Evolutionary conservation across 2,888 invertebrate genomes (phyloP).

Genomic region (Tinea pellionella): DNA sequence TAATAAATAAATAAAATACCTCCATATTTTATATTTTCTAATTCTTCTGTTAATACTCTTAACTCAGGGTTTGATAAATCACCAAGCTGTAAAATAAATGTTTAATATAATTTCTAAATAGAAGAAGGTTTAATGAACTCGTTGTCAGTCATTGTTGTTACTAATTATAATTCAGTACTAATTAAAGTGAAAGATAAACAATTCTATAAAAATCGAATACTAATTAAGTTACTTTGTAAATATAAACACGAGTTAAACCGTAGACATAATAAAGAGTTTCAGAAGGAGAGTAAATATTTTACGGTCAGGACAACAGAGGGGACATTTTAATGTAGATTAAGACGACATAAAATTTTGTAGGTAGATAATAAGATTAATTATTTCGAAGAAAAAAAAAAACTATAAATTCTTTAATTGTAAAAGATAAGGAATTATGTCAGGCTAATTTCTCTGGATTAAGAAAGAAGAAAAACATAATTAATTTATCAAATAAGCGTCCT

Average conservation of each 20-base stretch:
- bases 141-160: no score
- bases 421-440: no score
- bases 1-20: conserved; percentile 67
- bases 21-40: conserved; percentile 92
- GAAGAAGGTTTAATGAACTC: background rate
- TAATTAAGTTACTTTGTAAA: background rate
- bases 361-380: background rate
- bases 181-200: background rate
- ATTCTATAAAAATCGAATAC: background rate
- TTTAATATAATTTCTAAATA: background rate
- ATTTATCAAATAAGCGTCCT: no score
- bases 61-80: conserved; percentile 92
- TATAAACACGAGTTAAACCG: background rate
- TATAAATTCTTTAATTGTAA: no score
- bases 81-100: conserved; percentile 79
- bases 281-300: conserved; percentile 1
- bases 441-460: no score
- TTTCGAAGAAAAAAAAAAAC: background rate
- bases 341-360: background rate
- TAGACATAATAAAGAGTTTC: conserved; percentile 1
- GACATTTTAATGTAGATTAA: background rate
- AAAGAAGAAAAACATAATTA: no score
- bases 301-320: background rate
- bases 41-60: conserved; percentile 89
- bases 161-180: background rate